These are phyloP conservation scores for Synaphobranchus kaupii DNA, from an alignment of 2,797 vertebrate genomes.

Conservation along the genomic window DNA sequence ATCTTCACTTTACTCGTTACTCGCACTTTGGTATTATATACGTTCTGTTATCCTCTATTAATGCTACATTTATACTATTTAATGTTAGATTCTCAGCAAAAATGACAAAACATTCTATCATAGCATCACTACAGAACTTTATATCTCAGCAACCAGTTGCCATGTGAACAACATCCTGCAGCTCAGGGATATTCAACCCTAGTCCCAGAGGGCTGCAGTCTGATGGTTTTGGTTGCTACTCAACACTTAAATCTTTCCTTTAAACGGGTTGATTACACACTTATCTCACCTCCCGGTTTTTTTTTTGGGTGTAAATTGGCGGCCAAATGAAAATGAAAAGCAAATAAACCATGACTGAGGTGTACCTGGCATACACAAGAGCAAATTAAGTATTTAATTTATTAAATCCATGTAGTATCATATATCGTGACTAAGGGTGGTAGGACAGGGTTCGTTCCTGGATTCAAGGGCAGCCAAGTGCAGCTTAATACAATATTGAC, in stretches of 20 bases:
- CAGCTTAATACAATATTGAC: not conserved
- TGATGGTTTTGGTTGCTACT: not conserved
- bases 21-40: not conserved
- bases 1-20: not conserved
- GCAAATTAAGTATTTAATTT: not conserved
- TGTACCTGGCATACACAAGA: not conserved
- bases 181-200: not conserved
- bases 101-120: not conserved
- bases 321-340: not conserved
- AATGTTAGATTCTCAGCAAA: not conserved
- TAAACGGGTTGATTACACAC: not conserved
- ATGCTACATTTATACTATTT: not conserved
- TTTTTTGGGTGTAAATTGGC: not conserved
- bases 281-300: not conserved
- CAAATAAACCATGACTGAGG: not conserved
- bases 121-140: not conserved
- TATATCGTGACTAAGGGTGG: not conserved
- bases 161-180: not conserved
- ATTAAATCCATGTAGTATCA: too few species aligned
- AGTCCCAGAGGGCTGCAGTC: not conserved
- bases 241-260: not conserved
- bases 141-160: not conserved
- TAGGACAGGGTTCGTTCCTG: not conserved
- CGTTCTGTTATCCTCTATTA: not conserved
- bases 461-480: not conserved